A percentile compares a stretch with the other conserved stretches of the same genome.
phyloP scores from a whole-genome alignment of 2,797 vertebrate species.

The Esox masquinongy region DNA sequence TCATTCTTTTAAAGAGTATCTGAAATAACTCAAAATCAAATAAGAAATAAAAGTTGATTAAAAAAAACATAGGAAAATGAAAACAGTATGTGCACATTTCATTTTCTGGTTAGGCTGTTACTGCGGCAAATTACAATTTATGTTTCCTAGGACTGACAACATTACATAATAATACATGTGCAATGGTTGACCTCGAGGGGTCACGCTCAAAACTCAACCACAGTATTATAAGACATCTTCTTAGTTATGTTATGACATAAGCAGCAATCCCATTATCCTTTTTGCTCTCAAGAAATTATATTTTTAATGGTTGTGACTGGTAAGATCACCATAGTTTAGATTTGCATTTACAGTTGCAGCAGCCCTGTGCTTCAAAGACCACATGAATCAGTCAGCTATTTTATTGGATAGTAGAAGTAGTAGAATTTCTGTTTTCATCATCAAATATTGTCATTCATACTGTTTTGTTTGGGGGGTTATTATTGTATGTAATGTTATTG shows the following conservation, averaged over 20 bases:
- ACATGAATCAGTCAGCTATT: not conserved
- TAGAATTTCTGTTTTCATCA: not conserved
- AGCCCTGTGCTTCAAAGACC: not conserved
- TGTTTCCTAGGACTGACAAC: too few species aligned
- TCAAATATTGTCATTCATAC: not conserved
- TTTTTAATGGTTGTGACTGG: slow-evolving; percentile 32
- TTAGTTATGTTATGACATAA: slow-evolving; percentile 50
- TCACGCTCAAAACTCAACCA: slow-evolving; percentile 28
- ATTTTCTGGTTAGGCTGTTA: too few species aligned
- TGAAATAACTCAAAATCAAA: too few species aligned
- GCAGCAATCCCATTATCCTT: slow-evolving; percentile 41
- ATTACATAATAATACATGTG: slow-evolving; percentile 13
- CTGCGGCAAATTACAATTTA: too few species aligned
- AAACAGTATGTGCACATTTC: too few species aligned
- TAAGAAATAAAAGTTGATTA: too few species aligned
- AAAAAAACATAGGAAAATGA: not conserved
- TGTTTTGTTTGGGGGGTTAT: too few species aligned
- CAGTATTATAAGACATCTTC: slow-evolving; percentile 43
- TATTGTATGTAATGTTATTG: too few species aligned
- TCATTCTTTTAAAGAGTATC: too few species aligned
- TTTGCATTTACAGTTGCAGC: not conserved
- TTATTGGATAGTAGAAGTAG: not conserved
- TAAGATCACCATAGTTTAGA: slow-evolving; percentile 12
- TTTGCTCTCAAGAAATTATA: slow-evolving; percentile 11
- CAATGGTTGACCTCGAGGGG: slow-evolving; percentile 34